phyloP scores from a whole-genome alignment of 2,797 vertebrate species.

The Pseudotriccus pelzelni region DNA sequence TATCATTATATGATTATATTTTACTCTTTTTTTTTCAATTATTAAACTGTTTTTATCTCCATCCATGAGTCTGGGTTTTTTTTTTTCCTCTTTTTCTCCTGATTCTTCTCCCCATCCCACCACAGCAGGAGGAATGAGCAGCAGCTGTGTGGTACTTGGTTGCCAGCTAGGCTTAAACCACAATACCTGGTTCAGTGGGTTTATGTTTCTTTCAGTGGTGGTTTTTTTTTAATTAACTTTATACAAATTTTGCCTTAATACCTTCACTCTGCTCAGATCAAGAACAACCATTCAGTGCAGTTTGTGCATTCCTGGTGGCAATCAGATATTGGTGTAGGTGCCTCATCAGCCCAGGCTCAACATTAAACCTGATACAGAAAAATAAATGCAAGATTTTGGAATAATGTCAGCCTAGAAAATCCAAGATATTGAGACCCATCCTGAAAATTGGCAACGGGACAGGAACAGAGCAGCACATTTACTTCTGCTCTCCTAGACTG shows the following conservation, averaged over 20 bases:
- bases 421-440: background rate
- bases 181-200: background rate
- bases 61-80: fast-evolving
- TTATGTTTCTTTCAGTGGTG: background rate
- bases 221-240: background rate
- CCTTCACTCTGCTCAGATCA: background rate
- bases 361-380: background rate
- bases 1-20: background rate
- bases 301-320: background rate
- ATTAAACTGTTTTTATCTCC: background rate
- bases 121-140: background rate
- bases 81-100: background rate
- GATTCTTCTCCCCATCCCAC: background rate
- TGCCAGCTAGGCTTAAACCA: background rate
- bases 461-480: background rate
- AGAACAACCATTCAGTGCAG: background rate
- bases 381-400: background rate
- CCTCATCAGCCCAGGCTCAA: background rate
- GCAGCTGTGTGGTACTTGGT: background rate
- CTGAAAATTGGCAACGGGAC: background rate
- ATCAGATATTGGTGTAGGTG: background rate
- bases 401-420: background rate
- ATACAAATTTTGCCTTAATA: background rate
- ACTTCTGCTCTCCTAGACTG: background rate
- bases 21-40: fast-evolving